Conservation (phyloP, 1,140 invertebrate genomes). For the Marisa cornuarietis region DNA sequence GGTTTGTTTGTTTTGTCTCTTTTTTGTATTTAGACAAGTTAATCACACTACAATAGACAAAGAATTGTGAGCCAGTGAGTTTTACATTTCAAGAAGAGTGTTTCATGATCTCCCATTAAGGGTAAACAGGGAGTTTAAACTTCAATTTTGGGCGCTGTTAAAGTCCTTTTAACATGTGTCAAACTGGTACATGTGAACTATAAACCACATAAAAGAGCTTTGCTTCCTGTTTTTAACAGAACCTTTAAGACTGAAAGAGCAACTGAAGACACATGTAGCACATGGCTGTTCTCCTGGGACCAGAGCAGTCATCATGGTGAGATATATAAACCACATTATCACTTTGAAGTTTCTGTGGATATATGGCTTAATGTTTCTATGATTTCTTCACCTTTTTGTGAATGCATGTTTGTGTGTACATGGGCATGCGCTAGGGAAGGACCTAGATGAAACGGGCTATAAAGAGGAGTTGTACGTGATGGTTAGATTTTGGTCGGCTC, state of each 20-base stretch:
- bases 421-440: too few relatives aligned
- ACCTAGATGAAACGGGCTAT: too few relatives aligned
- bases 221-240: neutral
- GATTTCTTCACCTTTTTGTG: too few relatives aligned
- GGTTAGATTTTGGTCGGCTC: neutral
- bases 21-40: neutral
- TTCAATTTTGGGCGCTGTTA: neutral
- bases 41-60: too few relatives aligned
- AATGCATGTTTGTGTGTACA: too few relatives aligned
- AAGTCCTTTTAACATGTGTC: too few relatives aligned
- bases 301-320: constrained; percentile 7
- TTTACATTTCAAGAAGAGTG: too few relatives aligned
- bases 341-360: neutral
- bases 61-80: too few relatives aligned
- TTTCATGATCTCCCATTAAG: too few relatives aligned
- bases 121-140: neutral
- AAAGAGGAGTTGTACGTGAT: neutral
- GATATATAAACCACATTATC: neutral
- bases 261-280: constrained; percentile 6
- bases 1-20: neutral
- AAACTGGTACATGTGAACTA: neutral
- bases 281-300: constrained; percentile 10
- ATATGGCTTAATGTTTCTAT: neutral
- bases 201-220: neutral
- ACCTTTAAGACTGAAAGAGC: constrained; percentile 10